phyloP scores from a whole-genome alignment of 1,140 invertebrate genomes.

The Zaprionus ornatus region DNA sequence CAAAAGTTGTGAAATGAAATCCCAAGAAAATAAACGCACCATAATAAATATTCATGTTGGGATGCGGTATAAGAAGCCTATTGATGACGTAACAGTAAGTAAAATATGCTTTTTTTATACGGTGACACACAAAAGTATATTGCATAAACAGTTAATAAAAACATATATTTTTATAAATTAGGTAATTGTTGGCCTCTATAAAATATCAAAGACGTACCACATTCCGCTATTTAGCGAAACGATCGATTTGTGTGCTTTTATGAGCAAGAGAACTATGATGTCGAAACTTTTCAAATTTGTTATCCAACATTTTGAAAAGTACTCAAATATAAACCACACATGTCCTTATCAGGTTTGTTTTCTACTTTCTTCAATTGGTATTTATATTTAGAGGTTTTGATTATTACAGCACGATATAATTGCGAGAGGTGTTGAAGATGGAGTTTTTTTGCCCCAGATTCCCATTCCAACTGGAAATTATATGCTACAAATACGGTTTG shows the following conservation, averaged over 20 bases:
- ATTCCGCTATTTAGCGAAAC: constrained; percentile 47
- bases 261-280: background rate
- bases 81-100: constrained; percentile 50
- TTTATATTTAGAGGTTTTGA: background rate
- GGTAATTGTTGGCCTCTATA: constrained; percentile 13
- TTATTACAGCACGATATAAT: constrained; percentile 50
- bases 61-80: constrained; percentile 30
- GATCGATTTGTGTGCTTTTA: constrained; percentile 34
- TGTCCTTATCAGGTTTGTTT: constrained; percentile 2
- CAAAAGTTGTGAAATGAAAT: constrained; percentile 32
- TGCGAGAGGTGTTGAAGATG: background rate
- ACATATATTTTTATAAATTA: background rate
- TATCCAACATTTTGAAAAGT: background rate
- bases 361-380: background rate
- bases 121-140: background rate
- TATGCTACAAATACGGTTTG: constrained; percentile 31
- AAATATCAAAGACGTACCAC: constrained; percentile 14
- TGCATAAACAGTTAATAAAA: background rate
- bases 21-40: constrained; percentile 3
- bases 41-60: constrained; percentile 24
- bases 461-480: constrained; percentile 51
- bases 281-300: background rate
- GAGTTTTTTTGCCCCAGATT: constrained; percentile 4
- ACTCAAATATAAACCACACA: constrained; percentile 2
- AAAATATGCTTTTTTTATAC: background rate